Percentiles rank a stretch among this genome's conserved stretches.
phyloP scores from a whole-genome alignment of 1,140 invertebrate species.

The Bombus waltoni region DNA sequence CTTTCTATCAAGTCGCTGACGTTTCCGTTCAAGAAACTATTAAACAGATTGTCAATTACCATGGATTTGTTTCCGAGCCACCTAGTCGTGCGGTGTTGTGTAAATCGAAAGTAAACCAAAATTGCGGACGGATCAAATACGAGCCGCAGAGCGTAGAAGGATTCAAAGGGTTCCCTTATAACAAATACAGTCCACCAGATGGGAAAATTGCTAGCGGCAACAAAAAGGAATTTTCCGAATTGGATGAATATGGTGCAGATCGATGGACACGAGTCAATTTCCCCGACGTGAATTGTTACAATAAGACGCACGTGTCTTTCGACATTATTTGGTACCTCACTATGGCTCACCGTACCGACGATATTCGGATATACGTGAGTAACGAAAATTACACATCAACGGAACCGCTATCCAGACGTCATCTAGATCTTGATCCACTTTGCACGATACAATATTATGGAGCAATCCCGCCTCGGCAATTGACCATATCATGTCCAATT shows the following conservation, averaged over 20 bases:
- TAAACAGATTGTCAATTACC: neutral
- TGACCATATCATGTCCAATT: neutral
- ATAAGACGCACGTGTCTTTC: neutral
- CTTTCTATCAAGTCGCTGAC: slow-evolving; percentile 3
- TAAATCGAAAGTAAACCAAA: neutral
- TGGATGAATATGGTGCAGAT: slow-evolving; percentile 13
- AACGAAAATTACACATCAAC: neutral
- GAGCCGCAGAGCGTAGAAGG: slow-evolving; percentile 38
- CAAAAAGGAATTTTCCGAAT: neutral
- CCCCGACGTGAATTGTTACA: neutral
- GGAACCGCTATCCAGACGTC: slow-evolving; percentile 1
- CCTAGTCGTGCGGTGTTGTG: slow-evolving; percentile 11
- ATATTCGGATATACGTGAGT: neutral
- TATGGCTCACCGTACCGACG: neutral
- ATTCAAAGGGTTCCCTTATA: neutral
- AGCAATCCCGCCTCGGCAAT: neutral
- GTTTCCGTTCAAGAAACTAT: neutral
- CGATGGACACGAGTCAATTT: neutral
- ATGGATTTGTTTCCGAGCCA: neutral
- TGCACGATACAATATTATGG: neutral
- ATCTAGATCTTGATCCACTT: slow-evolving; percentile 12
- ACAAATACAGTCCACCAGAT: neutral
- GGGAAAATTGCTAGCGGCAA: slow-evolving; percentile 19
- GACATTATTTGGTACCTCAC: neutral
- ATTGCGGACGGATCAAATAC: slow-evolving; percentile 5